These are phyloP conservation scores for Corythaeola cristata DNA, from an alignment of 2,113 vertebrate genomes.

Conservation along the genomic window DNA sequence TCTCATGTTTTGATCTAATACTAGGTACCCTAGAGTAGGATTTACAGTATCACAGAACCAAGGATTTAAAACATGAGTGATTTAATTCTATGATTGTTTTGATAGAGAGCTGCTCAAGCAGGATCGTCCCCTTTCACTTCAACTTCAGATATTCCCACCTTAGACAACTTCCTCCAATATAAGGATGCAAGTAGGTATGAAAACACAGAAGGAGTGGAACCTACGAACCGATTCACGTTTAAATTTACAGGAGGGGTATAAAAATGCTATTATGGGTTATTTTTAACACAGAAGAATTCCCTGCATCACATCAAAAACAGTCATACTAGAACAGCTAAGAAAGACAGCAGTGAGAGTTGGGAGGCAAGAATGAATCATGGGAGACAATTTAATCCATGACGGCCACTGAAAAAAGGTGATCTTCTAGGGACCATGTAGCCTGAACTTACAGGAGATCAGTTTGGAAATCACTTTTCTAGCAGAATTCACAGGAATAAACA, in stretches of 20 bases:
- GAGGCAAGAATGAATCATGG: not conserved
- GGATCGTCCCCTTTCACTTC: not conserved
- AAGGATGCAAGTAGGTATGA: not conserved
- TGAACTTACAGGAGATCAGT: not conserved
- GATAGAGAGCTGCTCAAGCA: not conserved
- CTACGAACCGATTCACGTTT: not conserved
- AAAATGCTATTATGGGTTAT: not conserved
- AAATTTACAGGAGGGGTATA: not conserved
- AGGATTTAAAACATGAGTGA: not conserved
- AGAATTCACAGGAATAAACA: not conserved
- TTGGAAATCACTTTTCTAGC: not conserved
- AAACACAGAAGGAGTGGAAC: not conserved
- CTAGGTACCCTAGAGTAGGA: not conserved
- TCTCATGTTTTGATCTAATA: not conserved
- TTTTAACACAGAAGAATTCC: not conserved
- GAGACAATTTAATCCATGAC: not conserved
- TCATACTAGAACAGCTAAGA: not conserved
- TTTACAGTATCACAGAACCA: not conserved
- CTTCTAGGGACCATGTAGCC: not conserved
- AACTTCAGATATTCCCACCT: not conserved
- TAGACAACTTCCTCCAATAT: not conserved
- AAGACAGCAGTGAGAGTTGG: not conserved
- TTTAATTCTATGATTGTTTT: not conserved
- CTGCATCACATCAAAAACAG: not conserved
- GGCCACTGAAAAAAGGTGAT: not conserved